Evolutionary conservation across 2,113 vertebrate species (phyloP).

Genomic region (Scolopax mira): DNA sequence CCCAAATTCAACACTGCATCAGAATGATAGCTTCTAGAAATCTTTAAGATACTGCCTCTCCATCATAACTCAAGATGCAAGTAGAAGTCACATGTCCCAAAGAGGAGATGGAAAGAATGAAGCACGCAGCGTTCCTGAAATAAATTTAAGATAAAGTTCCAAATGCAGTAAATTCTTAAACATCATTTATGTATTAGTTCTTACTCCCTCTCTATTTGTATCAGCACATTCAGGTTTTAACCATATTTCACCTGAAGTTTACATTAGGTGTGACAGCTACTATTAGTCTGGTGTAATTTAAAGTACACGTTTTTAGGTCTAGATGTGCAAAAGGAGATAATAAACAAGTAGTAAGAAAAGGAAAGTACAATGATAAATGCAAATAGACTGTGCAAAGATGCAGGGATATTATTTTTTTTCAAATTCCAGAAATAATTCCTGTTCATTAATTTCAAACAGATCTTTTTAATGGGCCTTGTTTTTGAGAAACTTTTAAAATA

Average conservation of each 20-base stretch:
- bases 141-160: not conserved
- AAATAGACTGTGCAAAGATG: not conserved
- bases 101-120: not conserved
- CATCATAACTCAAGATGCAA: not conserved
- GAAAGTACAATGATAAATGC: not conserved
- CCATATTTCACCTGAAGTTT: not conserved
- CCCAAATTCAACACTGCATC: not conserved
- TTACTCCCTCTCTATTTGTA: not conserved
- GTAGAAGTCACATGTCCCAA: not conserved
- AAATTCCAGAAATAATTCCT: not conserved
- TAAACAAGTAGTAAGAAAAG: not conserved
- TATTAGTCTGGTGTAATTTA: not conserved
- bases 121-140: not conserved
- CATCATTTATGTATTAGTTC: not conserved
- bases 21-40: not conserved
- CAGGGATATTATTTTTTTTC: not conserved
- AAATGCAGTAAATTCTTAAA: not conserved
- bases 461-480: not conserved
- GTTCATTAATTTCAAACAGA: not conserved
- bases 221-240: not conserved
- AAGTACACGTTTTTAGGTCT: not conserved
- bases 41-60: not conserved
- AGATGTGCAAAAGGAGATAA: not conserved
- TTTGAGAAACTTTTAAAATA: not conserved
- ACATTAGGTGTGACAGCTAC: not conserved